A percentile compares a stretch with the other conserved stretches of the same genome.
Evolutionary conservation across 1,140 invertebrate species (phyloP).

Genomic region (Lordiphosa collinella): DNA sequence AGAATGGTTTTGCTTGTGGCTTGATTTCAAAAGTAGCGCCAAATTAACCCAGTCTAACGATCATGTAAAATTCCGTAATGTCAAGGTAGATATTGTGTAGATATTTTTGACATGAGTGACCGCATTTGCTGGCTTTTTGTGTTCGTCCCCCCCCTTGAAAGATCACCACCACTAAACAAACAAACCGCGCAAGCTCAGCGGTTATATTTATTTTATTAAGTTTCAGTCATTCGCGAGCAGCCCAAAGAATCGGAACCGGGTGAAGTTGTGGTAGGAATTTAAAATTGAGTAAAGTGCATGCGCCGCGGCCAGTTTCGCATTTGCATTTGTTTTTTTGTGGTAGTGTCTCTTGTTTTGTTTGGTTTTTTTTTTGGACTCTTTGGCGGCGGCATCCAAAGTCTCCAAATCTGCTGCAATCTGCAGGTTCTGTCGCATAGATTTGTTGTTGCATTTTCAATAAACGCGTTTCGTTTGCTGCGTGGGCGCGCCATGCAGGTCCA

Average conservation of each 20-base stretch:
- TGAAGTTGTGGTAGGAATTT: slow-evolving; percentile 15
- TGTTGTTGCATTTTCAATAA: slow-evolving; percentile 61
- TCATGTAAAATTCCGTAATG: too few species aligned
- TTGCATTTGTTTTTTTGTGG: slow-evolving; percentile 12
- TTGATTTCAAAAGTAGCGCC: too few species aligned
- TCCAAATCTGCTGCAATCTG: slow-evolving; percentile 15
- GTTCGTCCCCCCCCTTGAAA: neutral
- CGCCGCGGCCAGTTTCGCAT: slow-evolving; percentile 23
- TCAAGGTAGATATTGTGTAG: too few species aligned
- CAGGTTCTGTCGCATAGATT: too few species aligned
- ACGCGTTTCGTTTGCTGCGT: slow-evolving; percentile 70
- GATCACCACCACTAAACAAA: slow-evolving; percentile 7
- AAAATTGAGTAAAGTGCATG: slow-evolving; percentile 24
- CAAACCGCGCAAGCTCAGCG: slow-evolving; percentile 14
- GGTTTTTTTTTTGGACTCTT: slow-evolving; percentile 15
- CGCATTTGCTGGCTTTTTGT: too few species aligned
- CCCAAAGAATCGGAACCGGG: slow-evolving; percentile 33
- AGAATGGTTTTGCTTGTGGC: too few species aligned
- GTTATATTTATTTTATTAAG: slow-evolving; percentile 1
- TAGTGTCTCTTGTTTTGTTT: slow-evolving; percentile 21
- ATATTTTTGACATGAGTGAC: too few species aligned
- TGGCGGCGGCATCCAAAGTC: slow-evolving; percentile 22
- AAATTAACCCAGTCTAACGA: too few species aligned
- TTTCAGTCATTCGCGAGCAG: slow-evolving; percentile 44
- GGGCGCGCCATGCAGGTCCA: slow-evolving; percentile 48